Base-by-base conservation (phyloP, 1,140 invertebrate species). In the Drosophila navojoa region DNA sequence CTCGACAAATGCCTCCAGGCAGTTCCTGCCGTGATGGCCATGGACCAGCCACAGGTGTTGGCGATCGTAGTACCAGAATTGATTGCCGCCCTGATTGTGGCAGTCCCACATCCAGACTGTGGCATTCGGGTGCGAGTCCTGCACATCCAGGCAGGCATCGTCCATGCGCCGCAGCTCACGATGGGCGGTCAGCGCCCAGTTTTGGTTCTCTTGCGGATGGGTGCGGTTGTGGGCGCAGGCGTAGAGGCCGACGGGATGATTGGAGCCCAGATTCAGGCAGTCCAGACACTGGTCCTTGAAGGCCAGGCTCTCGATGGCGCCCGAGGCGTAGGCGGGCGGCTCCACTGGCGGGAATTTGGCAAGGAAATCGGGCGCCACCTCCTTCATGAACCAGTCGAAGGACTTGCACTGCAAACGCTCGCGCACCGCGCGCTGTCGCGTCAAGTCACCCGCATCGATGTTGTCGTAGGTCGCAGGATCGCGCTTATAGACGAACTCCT, bases 371-470 rank as follows among this genome's bases (percentile, higher is more conserved):
- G 96, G 96, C 0, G 97, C 96, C 11, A 97, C 93, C 52, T 95
- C 94, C 45, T 96, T 94, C 93, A 98, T 96, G 76, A 96, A 97
- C 97, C 97, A 98, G 63, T 96, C 95, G 82, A 97, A 97, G 0
- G 95, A 92, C 90, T 96, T 97, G 89, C 97, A 97, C 9, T 96
- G 93, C 1, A 97, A 92, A 47, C 93, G 94, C 70, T 95, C 89
- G 9, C 96, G 86, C 5, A 97, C 92, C 0, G 93, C 94, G 59
- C 93, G 93, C 89, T 97, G 96, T 32, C 94, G 93, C 0, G 92
- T 93, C 1, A 98, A 78, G 91, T 97, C 94, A 3, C 97, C 97
- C 10, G 94, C 93, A 91, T 96, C 92, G 9, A 96, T 91, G 1
- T 92, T 91, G 9, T 93, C 92, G 27, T 90, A 92, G 63, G 95